phyloP scores from a whole-genome alignment of 2,888 invertebrate genomes.

The Drosophila helvetica region DNA sequence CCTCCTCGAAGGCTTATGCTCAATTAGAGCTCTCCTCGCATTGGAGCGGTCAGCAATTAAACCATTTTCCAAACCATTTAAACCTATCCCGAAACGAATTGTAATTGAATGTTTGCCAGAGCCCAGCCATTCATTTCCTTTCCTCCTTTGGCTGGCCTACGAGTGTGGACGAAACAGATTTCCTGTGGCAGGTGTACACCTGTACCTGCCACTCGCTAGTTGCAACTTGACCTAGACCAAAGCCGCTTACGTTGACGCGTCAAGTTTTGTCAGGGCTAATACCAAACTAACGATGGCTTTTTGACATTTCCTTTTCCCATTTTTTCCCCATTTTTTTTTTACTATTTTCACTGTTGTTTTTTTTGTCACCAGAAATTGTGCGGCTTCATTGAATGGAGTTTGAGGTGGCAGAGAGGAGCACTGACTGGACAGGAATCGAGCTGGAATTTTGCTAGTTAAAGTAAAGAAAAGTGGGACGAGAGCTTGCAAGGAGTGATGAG shows the following conservation, averaged over 20 bases:
- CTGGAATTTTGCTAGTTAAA: conserved; percentile 28
- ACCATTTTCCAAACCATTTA: conserved; percentile 77
- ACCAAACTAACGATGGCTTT: conserved; percentile 57
- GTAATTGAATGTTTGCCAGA: conserved; percentile 43
- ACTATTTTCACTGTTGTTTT: conserved; percentile 8
- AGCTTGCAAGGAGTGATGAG: not conserved
- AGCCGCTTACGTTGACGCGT: conserved; percentile 74
- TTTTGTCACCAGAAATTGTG: conserved; percentile 52
- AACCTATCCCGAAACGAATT: conserved; percentile 55
- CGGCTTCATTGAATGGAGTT: conserved; percentile 58
- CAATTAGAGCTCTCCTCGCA: conserved; percentile 70
- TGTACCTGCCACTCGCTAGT: conserved; percentile 10
- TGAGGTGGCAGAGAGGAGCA: conserved; percentile 10
- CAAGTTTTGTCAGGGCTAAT: conserved; percentile 49
- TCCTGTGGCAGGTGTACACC: conserved; percentile 33
- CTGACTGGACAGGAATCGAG: conserved; percentile 26
- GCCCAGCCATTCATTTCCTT: not conserved
- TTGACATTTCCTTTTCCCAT: conserved; percentile 39
- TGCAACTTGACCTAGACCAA: conserved; percentile 76
- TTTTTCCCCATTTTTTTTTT: conserved; percentile 29
- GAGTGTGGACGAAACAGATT: conserved; percentile 18
- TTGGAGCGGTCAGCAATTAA: conserved; percentile 66
- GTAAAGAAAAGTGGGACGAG: not conserved
- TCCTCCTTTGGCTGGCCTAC: not conserved
- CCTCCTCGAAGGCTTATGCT: conserved; percentile 54